Evolutionary conservation across 2,113 vertebrate genomes (phyloP), one percentile per base, ranked within the genome.

Genomic region (Trogon surrucura): DNA sequence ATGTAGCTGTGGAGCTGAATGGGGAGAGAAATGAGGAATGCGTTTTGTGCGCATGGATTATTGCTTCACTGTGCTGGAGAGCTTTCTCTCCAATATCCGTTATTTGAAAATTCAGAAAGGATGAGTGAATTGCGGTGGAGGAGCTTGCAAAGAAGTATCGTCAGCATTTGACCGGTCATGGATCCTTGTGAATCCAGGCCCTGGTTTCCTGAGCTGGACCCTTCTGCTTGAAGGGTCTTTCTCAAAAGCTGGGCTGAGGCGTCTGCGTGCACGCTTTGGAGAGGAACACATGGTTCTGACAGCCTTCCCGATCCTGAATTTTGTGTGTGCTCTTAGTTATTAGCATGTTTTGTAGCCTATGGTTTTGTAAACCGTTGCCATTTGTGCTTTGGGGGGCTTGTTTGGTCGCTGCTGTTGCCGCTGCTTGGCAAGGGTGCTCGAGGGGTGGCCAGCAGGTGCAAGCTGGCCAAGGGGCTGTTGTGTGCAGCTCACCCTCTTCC

Each of bases 1-100:
- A 89, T 89, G 94, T 93, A 96, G 96, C 79, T 96, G 74, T 8
- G 3, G 86, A 97, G 87, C 50, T 97, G 97, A 97, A 97, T 97
- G 97, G 94, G 95, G 88, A 95, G 92, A 93, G 81, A 79, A 91
- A 84, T 54, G 87, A 34, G 29, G 81, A 92, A 89, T 53, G 86
- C 11, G 9, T 95, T 97, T 96, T 12, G 22, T 94, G 83, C 71
- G 77, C 16, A 0, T 94, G 47, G 69, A 86, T 73, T 90, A 77
- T 60, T 81, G 56, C 89, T 96, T 96, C 93, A 65, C 77, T 80
- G 90, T 80, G 54, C 66, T 69, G 84, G 80, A 66, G 65, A 75
- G 13, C 71, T 92, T 88, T 66, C 82, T 72, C 41, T 67, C 78
- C 34, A 81, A 30, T 84, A 89, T 50, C 56, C n/a, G 30, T 88